These are phyloP conservation scores for Trigoniulus corallinus DNA, from an alignment of 1,140 invertebrate species.

Conservation along the genomic window DNA sequence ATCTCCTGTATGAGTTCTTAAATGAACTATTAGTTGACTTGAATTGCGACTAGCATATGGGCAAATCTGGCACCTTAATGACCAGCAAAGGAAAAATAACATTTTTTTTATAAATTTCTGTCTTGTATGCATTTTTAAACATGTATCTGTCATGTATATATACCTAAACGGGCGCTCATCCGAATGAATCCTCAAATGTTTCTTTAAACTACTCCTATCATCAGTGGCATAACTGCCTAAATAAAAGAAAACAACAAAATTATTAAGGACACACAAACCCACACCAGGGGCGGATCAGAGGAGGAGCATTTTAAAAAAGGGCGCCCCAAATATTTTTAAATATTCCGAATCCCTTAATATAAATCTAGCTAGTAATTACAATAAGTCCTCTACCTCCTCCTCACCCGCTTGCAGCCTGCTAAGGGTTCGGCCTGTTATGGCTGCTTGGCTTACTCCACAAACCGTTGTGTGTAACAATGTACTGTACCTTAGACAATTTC, in stretches of 20 bases:
- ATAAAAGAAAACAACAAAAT: constrained; percentile 7
- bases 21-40: constrained; percentile 29
- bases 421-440: too few relatives aligned
- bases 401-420: too few relatives aligned
- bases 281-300: not conserved
- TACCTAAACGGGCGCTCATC: constrained; percentile 25
- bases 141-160: constrained; percentile 5
- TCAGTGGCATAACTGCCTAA: constrained; percentile 16
- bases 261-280: not conserved
- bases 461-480: too few relatives aligned
- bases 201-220: constrained; percentile 17
- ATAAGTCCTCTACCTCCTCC: too few relatives aligned
- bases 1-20: constrained; percentile 31
- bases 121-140: not conserved
- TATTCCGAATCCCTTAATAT: too few relatives aligned
- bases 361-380: too few relatives aligned
- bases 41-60: constrained; percentile 27
- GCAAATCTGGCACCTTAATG: constrained; percentile 33
- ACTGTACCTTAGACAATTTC: too few relatives aligned
- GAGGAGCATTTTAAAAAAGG: too few relatives aligned
- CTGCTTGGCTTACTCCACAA: too few relatives aligned
- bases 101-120: too few relatives aligned
- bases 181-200: constrained; percentile 19
- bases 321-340: too few relatives aligned
- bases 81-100: too few relatives aligned